Evolutionary conservation across 2,888 invertebrate genomes (phyloP), one percentile per base, ranked within the genome.

Genomic region (Callyntrura guangdongensis): DNA sequence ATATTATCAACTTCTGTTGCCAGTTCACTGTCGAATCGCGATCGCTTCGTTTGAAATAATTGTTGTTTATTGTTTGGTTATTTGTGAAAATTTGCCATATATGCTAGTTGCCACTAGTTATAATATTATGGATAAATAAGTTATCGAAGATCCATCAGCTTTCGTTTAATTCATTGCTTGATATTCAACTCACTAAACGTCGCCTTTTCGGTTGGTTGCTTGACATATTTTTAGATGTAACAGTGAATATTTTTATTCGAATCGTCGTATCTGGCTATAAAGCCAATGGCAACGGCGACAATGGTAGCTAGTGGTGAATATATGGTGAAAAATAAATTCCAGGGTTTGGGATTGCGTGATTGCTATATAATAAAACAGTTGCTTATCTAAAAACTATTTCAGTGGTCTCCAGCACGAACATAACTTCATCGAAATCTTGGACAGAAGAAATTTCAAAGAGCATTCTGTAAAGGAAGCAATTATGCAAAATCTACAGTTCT

Each of bases 11-110:
- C 61, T 67, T 69, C 89, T 89, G 84, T 67, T 79, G 89, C 89
- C 89, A 89, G 89, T 77, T 89, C 89, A 89, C 89, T 89, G 84
- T 89, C 67, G 20, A 53, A 61, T 85, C 89, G 85, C 67, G 79
- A 11, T n/a, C 59, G 45, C 22, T 77, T 74, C 25, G 20, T 20
- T 20, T 61, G 61, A 9, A 27, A 14, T 20, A 67, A 20, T 67
- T 5, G 6, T 67, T 22, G 25, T 25, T 69, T 45, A 61, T 6
- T 45, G 69, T 45, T n/a, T 45, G n/a, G 36, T 27, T 2, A 56
- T 79, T 22, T 49, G 49, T 49, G 45, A 74, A 53, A 77, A 79
- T n/a, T 53, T 27, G 22, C 45, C 53, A 17, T 79, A 56, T 3
- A 17, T 49, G 69, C 53, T 17, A 72, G 49, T 74, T 20, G 17